Evolutionary conservation across 2,113 vertebrate species (phyloP).

Genomic region (Antigone vipio): DNA sequence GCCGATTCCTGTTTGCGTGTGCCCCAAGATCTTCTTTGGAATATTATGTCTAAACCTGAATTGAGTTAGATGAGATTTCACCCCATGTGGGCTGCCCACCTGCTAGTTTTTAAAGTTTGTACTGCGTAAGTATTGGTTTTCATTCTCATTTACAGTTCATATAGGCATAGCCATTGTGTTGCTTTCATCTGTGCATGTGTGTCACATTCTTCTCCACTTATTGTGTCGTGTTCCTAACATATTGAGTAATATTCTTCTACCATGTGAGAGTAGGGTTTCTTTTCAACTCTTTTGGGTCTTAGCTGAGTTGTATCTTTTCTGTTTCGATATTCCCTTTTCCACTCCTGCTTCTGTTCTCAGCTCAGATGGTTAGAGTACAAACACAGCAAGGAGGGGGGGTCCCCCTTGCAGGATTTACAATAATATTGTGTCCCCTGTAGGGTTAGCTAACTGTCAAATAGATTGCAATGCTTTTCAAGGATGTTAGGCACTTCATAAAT

Average conservation of each 20-base stretch:
- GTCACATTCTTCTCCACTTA: not conserved
- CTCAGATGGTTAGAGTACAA: not conserved
- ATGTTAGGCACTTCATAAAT: not conserved
- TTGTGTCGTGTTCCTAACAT: not conserved
- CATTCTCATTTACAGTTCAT: not conserved
- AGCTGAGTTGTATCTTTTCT: not conserved
- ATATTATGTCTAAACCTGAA: not conserved
- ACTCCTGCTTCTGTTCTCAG: not conserved
- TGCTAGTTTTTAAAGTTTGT: constrained; percentile 16
- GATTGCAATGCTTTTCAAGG: not conserved
- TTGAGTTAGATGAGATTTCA: not conserved
- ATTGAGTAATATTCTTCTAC: not conserved
- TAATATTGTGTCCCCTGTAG: not conserved
- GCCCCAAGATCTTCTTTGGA: not conserved
- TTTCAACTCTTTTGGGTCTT: not conserved
- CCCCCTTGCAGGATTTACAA: not conserved
- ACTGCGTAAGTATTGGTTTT: not conserved
- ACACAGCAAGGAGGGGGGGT: rapidly evolving
- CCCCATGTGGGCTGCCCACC: not conserved
- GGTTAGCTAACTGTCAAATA: not conserved
- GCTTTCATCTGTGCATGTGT: not conserved
- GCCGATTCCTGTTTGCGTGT: not conserved
- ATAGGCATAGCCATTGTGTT: not conserved
- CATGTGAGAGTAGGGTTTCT: not conserved
- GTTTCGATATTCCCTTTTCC: not conserved